Conservation (phyloP, 2,113 vertebrate species). For the Hypomesus transpacificus region DNA sequence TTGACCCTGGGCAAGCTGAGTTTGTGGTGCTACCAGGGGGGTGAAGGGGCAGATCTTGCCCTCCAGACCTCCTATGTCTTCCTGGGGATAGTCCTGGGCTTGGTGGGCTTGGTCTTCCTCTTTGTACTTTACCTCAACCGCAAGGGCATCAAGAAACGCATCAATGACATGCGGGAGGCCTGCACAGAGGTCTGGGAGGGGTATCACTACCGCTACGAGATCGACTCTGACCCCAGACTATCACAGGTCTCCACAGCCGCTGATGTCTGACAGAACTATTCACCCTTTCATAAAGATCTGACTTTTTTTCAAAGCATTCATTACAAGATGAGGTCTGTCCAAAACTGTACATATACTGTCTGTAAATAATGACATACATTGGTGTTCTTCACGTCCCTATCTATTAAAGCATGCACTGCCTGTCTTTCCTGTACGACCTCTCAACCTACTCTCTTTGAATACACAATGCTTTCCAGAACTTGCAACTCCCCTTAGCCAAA, state of each 20-base stretch:
- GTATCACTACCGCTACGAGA: conserved; percentile 76
- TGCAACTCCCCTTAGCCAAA: too few species aligned
- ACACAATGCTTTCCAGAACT: not conserved
- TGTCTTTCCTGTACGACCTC: conserved; percentile 19
- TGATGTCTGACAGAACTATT: conserved; percentile 56
- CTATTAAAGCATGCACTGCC: conserved; percentile 55
- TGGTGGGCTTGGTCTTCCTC: conserved; percentile 76
- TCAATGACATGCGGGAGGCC: conserved; percentile 70
- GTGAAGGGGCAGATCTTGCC: conserved; percentile 56
- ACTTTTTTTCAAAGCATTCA: conserved; percentile 38
- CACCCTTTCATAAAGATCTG: not conserved
- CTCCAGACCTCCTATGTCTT: conserved; percentile 78
- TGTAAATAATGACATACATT: conserved; percentile 56
- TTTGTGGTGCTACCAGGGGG: conserved; percentile 63
- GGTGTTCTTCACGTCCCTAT: conserved; percentile 23
- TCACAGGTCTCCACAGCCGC: conserved; percentile 64
- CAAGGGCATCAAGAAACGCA: conserved; percentile 76
- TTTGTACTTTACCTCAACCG: conserved; percentile 80
- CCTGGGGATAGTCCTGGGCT: conserved; percentile 71
- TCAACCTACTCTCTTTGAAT: not conserved
- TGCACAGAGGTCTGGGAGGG: conserved; percentile 76
- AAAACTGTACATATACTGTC: conserved; percentile 56
- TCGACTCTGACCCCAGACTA: conserved; percentile 68
- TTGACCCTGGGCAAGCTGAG: conserved; percentile 40
- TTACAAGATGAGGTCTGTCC: conserved; percentile 34